A percentile compares a stretch with the other conserved stretches of the same genome.
These are phyloP conservation scores for Zosterops borbonicus DNA, from an alignment of 2,113 vertebrate genomes.

Conservation along the genomic window DNA sequence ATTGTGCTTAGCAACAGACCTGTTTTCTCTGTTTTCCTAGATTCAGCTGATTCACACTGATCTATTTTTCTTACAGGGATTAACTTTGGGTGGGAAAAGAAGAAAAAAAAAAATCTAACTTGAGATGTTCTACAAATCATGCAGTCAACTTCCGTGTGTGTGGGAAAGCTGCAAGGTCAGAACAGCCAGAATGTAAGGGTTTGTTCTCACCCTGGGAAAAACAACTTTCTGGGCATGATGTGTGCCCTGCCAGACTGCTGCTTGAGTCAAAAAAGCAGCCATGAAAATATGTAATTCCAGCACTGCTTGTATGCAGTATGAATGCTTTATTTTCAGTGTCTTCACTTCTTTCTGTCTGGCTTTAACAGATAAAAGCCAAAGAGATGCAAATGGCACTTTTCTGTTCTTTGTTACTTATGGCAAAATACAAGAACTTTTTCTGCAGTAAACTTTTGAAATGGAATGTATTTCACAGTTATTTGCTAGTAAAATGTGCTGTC, in stretches of 20 bases:
- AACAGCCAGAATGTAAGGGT: not conserved
- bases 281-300: not conserved
- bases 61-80: not conserved
- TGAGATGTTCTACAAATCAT: not conserved
- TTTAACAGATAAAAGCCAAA: not conserved
- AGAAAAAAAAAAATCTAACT: not conserved
- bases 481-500: not conserved
- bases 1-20: not conserved
- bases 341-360: not conserved
- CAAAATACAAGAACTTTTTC: not conserved
- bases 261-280: not conserved
- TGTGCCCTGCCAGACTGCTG: not conserved
- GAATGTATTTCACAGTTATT: not conserved
- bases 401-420: not conserved
- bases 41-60: not conserved
- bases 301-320: not conserved
- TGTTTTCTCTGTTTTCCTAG: not conserved
- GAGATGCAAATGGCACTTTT: not conserved
- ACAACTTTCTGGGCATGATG: not conserved
- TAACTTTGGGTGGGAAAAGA: not conserved
- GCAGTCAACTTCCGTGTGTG: not conserved
- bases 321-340: not conserved
- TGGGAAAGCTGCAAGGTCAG: conserved; percentile 20
- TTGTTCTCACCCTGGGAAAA: conserved; percentile 39
- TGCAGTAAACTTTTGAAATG: not conserved